Evolutionary conservation across 2,797 vertebrate genomes (phyloP), one percentile per base, ranked within the genome.

Genomic region (Lagorchestes hirsutus): DNA sequence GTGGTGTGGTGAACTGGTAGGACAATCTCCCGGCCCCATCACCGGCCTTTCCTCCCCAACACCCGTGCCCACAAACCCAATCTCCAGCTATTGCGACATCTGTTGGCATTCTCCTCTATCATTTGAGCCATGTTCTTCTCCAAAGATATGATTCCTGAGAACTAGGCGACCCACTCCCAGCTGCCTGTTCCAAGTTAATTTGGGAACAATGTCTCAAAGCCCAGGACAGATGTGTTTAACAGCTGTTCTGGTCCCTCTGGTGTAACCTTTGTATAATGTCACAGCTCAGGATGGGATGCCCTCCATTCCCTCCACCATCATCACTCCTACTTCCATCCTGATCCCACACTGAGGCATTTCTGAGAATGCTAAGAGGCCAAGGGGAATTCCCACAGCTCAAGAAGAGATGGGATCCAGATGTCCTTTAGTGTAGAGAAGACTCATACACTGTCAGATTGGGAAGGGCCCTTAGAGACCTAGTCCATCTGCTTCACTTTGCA

Each of bases 21-120:
- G 74, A 46, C 40, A 46, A 87, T 46, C 92, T 96, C 82, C 13
- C 98, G 98, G 99, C 99, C 98, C 94, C 98, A 74, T 97, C 97
- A 98, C 40, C 90, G 59, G 95, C 91, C 94, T 29, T 96, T 93
- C 94, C 59, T 31, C 87, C 92, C 92, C 52, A 16, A 55, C 54
- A 27, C 9, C 94, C 67, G 91, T 95, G 4, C 22, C 22, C 34
- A 46, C 46, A 55, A 55, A 14, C 28, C 54, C 93, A 16, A 91
- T 54, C 28, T 13, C 50, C 55, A 95, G 92, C 94, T 90, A 62
- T 46, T 46, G 8, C 1, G 4, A n/a, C 74, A 82, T 82, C 22
- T 82, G 74, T 46, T 82, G 74, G 29, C 55, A 74, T 13, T 93
- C 40, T 16, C 3, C 95, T 96, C 96, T 93, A 91, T 93, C 90